Conservation (phyloP, 2,113 vertebrate genomes). For the Cyrtonyx montezumae region DNA sequence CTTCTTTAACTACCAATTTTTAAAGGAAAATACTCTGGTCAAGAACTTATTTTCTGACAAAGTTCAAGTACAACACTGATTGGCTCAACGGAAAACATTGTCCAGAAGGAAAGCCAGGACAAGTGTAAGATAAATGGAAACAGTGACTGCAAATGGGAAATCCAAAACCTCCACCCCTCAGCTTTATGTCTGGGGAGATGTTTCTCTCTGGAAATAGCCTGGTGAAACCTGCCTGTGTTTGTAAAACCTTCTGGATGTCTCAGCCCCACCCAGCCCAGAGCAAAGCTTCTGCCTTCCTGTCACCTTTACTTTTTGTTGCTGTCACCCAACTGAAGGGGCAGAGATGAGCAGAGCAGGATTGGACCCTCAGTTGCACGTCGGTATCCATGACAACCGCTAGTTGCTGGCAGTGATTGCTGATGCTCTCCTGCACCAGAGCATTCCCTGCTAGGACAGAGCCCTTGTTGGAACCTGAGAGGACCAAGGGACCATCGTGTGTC, state of each 20-base stretch:
- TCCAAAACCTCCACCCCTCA: not conserved
- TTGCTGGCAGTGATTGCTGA: not conserved
- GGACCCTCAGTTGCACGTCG: accelerated
- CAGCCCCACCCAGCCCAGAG: not conserved
- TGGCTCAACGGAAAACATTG: not conserved
- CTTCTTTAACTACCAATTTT: not conserved
- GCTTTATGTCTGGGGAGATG: not conserved
- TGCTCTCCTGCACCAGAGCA: not conserved
- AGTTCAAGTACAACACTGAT: not conserved
- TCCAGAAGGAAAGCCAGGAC: not conserved
- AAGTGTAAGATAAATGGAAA: not conserved
- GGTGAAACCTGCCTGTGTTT: not conserved
- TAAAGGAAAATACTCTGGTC: not conserved
- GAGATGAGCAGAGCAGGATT: not conserved
- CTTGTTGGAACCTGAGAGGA: not conserved
- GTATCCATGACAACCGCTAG: slow-evolving; percentile 9
- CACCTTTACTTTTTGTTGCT: not conserved
- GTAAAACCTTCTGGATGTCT: not conserved
- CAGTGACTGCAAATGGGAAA: not conserved
- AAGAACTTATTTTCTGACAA: not conserved
- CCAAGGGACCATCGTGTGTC: not conserved
- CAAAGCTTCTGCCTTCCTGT: not conserved
- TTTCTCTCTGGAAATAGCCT: not conserved
- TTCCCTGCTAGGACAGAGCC: not conserved
- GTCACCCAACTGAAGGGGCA: not conserved